Base-by-base conservation (phyloP, 2,797 vertebrate species). In the Chaetodon trifasciatus region DNA sequence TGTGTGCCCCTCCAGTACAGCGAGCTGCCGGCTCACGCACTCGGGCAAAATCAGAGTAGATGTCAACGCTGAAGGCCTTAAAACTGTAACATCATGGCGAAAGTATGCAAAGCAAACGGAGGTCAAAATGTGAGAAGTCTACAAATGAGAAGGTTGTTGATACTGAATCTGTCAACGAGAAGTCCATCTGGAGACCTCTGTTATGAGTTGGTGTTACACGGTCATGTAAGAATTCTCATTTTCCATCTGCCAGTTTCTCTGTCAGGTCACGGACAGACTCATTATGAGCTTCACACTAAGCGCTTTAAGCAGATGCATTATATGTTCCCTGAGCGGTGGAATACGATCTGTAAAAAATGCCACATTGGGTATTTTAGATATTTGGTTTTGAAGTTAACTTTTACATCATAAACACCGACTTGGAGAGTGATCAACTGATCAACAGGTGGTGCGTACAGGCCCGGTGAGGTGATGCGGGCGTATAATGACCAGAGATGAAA, bases 61-160 rank as follows among this genome's bases (percentile, higher is more conserved):
- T 78, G 79, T 69, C 87, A 77, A 88, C 85, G 32, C 76, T 60
- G 50, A 50, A 40, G 24, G 70, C 49, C 77, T 60, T 68, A 69
- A 78, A 64, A 53, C 46, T 42, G 21, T 87, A 89, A 78, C 84
- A 84, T 91, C 86, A 87, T 61, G 69, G 68, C 69, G 71, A 86
- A 90, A 87, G 72, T 74, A 88, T 86, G 83, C 86, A 78, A 75
- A 74, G 78, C 79, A 84, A 88, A 81, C 62, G 63, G 61, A 69
- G 50, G 40, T 67, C 39, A 77, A 63, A 58, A 40, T 81, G 81
- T 76, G 79, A 53, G 75, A 88, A 69, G 69, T 57, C 60, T 47
- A 56, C 39, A 74, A 76, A 80, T 62, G 68, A 81, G 60, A 76
- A 78, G 68, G 81, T 60, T 81, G 79, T 85, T 81, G 88, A 89